Base-by-base conservation (phyloP, 2,113 vertebrate genomes). In the Hemibates koningsi region DNA sequence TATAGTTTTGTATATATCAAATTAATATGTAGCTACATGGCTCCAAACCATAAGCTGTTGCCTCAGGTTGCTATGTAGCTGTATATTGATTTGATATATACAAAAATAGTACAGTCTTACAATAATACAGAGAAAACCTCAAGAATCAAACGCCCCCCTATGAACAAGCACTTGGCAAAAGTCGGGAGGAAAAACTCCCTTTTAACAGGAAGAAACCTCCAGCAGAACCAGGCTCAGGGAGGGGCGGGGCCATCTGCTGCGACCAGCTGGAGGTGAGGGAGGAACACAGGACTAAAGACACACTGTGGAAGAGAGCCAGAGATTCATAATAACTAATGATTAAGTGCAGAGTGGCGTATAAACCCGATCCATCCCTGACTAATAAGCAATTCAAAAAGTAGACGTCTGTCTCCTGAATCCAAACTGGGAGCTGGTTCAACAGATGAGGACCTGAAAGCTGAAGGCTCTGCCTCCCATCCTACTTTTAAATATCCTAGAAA, bases 141-240 rank as follows among this genome's bases (percentile, higher is more conserved):
- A 63, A 34, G 16, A 63, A 34, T 63, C 59, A 2, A 34, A 63
- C 3, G 29, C 6, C 4, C 4, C 12, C 6, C 54, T 7, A 27
- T 56, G 1, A 56, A 0, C 0, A 56, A 5, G 0, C 54, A 27
- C 21, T 56, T 27, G 54, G 21, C 6, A 0, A 56, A 13, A 56
- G 54, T 56, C 6, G 6, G 54, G 12, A 56, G 21, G 1, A 13
- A 56, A 56, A 56, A 56, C 54, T 56, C 14, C 29, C 11, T 56
- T 56, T 56, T 56, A 27, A 56, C 54, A 56, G 54, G 54, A 56
- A 56, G 21, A 56, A 56, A 19, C 59, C 29, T 63, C 59, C 9
- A 19, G 16, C 0, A 63, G 29, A 63, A 56, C 21, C 54, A 3
- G 4, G 54, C 54, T 56, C 21, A 27, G 54, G 54, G 54, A 56